Base-by-base conservation (phyloP, 2,888 invertebrate genomes). In the Perizoma affinitatum region DNA sequence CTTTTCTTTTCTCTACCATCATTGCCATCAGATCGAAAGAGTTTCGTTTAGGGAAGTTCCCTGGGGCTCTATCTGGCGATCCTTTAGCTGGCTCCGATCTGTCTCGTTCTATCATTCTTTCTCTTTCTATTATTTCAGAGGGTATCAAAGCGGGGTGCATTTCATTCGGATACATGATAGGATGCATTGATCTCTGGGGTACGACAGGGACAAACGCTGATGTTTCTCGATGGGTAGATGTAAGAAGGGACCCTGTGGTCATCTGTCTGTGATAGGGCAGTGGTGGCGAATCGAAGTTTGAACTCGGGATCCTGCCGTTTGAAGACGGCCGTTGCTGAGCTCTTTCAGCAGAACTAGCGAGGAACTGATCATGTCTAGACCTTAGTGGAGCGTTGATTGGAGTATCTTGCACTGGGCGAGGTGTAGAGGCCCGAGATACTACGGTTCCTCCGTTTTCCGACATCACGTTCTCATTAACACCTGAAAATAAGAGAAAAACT, bases 201-300 rank as follows among this genome's bases (percentile, higher is more conserved):
- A 97, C 95, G 54, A 97, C 97, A 40, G 97, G 97, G 54, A 97
- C 97, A 84, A 97, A 97, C 1, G 97, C 97, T 9, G 97, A 97
- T 6, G 96, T 94, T 86, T 96, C 96, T 46, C 96, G 93, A 80
- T 96, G 96, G 53, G 95, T 93, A 82, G 87, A 76, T 43, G 86
- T 81, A 10, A 92, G 78, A 10, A 93, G 77, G 43, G 92, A 84
- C 43, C 93, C 90, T 68, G 93, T 90, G 38, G 93, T 88, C 74
- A 94, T 86, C 76, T 95, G 95, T 70, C 95, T 94, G 70, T 95
- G 95, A 76, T 95, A 96, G 42, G 94, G 93, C 68, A 95, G 69
- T 10, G 93, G 92, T 66, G 95, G 94, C 7, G 95, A 93, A 60
- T 95, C 95, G 69, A 94, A 95, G 68, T 89, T 94, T 54, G 92